A percentile compares a stretch with the other conserved stretches of the same genome.
Conservation (phyloP, 2,113 vertebrate species). For the Polyodon spathula region DNA sequence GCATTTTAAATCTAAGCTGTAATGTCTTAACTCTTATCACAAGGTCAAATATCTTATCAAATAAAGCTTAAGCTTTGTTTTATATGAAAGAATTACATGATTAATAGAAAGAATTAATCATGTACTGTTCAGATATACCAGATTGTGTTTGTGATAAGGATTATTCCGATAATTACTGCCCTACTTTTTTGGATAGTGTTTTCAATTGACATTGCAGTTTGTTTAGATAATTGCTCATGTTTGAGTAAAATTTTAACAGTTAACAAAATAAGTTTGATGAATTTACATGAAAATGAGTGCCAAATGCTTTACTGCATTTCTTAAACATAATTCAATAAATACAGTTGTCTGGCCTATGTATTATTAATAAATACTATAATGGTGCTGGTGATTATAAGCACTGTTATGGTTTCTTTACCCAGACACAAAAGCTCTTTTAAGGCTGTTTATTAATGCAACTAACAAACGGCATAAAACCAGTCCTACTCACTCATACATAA, state of each 20-base stretch:
- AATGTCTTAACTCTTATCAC: slow-evolving; percentile 70
- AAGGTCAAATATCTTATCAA: slow-evolving; percentile 74
- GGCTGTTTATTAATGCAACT: too few relatives aligned
- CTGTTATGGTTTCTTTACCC: too few relatives aligned
- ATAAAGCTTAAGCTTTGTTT: slow-evolving; percentile 46
- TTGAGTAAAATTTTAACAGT: slow-evolving; percentile 42
- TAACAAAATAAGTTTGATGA: background rate
- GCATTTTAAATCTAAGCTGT: slow-evolving; percentile 71
- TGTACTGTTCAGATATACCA: slow-evolving; percentile 8
- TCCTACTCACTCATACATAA: too few relatives aligned
- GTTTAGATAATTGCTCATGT: slow-evolving; percentile 41
- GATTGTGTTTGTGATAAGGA: slow-evolving; percentile 46
- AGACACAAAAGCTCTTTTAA: too few relatives aligned
- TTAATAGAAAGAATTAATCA: slow-evolving; percentile 20
- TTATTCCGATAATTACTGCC: slow-evolving; percentile 37
- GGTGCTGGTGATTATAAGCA: too few relatives aligned
- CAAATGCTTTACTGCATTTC: too few relatives aligned
- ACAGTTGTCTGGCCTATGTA: too few relatives aligned
- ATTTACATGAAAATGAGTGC: too few relatives aligned
- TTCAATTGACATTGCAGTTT: slow-evolving; percentile 55
- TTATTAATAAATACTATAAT: too few relatives aligned
- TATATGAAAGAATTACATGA: slow-evolving; percentile 12
- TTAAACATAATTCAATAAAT: too few relatives aligned
- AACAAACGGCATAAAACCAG: too few relatives aligned
- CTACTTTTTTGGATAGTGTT: slow-evolving; percentile 31